A percentile compares a stretch with the other conserved stretches of the same genome.
These are phyloP conservation scores for Eclectus roratus DNA, from an alignment of 2,113 vertebrate genomes.

Conservation along the genomic window DNA sequence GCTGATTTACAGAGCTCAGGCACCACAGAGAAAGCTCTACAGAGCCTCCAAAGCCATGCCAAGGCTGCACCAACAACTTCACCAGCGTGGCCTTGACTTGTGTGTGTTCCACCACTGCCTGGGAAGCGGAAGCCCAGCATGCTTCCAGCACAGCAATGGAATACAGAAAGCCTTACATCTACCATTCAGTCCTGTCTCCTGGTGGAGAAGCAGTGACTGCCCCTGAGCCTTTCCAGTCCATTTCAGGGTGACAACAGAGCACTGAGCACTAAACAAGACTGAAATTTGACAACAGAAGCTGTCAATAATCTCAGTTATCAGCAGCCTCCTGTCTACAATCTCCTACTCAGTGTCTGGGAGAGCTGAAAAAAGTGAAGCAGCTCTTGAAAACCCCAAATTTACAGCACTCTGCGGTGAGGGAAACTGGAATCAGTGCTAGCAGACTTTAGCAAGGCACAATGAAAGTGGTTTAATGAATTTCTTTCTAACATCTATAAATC, in stretches of 20 bases:
- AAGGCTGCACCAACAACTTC: not conserved
- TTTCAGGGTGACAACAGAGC: not conserved
- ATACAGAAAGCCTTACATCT: not conserved
- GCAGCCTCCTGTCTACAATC: not conserved
- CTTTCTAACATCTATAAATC: not conserved
- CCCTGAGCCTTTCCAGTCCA: not conserved
- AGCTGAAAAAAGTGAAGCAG: not conserved
- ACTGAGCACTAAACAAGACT: not conserved
- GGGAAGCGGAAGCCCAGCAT: not conserved
- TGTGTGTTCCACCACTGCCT: not conserved
- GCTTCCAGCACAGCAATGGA: not conserved
- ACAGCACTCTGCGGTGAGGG: not conserved
- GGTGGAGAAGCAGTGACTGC: not conserved
- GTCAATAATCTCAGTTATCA: not conserved
- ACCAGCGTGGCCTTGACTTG: accelerated
- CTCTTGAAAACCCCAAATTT: not conserved
- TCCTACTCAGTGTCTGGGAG: not conserved
- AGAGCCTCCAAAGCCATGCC: not conserved
- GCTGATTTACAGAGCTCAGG: not conserved
- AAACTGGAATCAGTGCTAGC: not conserved
- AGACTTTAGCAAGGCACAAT: not conserved
- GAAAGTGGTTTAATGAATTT: not conserved
- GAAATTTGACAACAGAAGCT: not conserved
- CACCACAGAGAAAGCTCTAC: not conserved
- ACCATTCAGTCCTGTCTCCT: not conserved